Base-by-base conservation (phyloP, 2,888 invertebrate species). In the Caenorhabditis sp. region DNA sequence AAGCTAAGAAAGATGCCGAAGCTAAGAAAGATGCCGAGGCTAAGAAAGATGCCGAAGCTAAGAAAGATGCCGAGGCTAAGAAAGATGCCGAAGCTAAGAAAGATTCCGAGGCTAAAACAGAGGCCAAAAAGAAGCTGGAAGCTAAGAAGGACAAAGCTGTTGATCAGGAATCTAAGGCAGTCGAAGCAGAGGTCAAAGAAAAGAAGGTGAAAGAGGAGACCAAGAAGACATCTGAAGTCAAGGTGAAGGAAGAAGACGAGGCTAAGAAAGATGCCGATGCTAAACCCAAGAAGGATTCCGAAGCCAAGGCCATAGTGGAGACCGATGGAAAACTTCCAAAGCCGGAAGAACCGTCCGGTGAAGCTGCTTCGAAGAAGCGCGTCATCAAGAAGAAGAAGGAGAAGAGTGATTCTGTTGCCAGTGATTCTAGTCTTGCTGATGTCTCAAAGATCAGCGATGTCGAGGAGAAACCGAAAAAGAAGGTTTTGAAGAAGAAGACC, bases 401-500 rank as follows among this genome's bases (percentile, higher is more conserved):
- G 20, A 79, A 71, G 62, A 73, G 65, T 55, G 78, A 78, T 35
- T 76, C 65, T 1, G 55, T 61, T 9, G 61, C 45, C 24, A 77
- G 65, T 41, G 76, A 77, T 20, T 65, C 61, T 15, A 77, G 61
- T 39, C 52, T 70, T 24, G 70, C 76, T 2, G 76, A 75, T 39
- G 68, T 75, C 8, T 75, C 75, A 0, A 68, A 68, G 43, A 62
- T 63, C 9, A 68, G 68, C 39, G 71, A 77, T 32, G 41, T 50
- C 1, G 74, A 78, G 32, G 68, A 73, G 24, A 66, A 70, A 37
- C 77, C 71, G 9, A 77, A 66, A 46, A 76, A 77, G 59, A 73
- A 78, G 37, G 66, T 74, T 4, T 7, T 72, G 55, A 78, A 78
- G 66, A 78, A 66, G 61, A 75, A 75, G 24, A 62, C 55, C 0